Base-by-base conservation (phyloP, 2,797 vertebrate species). In the Labeo calbasu region DNA sequence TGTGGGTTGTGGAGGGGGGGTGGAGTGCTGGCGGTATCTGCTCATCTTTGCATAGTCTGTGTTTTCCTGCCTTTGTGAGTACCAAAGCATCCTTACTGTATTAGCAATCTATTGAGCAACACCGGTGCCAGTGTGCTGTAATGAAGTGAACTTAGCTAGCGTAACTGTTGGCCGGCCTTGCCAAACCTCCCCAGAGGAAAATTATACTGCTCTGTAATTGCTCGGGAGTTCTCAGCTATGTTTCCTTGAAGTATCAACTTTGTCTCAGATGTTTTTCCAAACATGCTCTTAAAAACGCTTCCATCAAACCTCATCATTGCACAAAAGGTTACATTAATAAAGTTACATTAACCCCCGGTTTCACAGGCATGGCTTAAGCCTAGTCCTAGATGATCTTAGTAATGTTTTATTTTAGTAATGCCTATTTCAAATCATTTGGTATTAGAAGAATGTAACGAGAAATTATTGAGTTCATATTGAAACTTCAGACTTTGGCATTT, bases 81-180 rank as follows among this genome's bases (percentile, higher is more conserved):
- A 69, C 48, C n/a, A 82, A 51, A 83, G 66, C 85, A 40, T 84
- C 55, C 89, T 84, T 77, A 70, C 40, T 71, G 40, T 71, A 53
- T 84, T 63, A 78, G 25, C 23, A 48, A 66, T 36, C 21, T 61
- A 9, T 57, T 76, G 13, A 73, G 57, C 9, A 68, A 66, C 25
- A 40, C 23, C 12, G 10, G 32, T 61, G 19, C 2, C 46, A 11
- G 14, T 23, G 53, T 70, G n/a, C 48, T 63, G 17, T 57, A 51
- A 66, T 69, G 17, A 77, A 46, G 59, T 36, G 55, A 65, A 50
- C 25, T 51, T 36, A 23, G 48, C 63, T 23, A 25, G 14, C 55
- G 25, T 25, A 61, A 46, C 75, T 46, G n/a, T 23, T 61, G 2
- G 10, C 40, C 40, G 17, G n/a, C 40, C 15, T 61, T 57, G 21